Evolutionary conservation across 2,113 vertebrate genomes (phyloP).

Genomic region (Oreochromis niloticus): DNA sequence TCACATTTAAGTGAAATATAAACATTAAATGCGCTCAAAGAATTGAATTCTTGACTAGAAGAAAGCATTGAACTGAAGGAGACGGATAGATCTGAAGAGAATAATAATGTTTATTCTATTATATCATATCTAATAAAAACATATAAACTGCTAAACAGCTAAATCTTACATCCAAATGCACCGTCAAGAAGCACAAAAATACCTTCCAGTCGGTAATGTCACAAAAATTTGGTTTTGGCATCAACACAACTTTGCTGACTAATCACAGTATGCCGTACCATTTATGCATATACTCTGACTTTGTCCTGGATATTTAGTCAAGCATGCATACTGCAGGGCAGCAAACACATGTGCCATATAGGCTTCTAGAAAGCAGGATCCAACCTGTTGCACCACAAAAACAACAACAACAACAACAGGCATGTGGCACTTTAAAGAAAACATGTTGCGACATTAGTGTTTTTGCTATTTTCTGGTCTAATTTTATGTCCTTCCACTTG

Average conservation of each 20-base stretch:
- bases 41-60: background rate
- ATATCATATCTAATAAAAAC: background rate
- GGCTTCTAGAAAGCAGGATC: background rate
- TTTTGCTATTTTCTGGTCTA: background rate
- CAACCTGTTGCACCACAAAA: constrained; percentile 35
- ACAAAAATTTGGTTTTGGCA: background rate
- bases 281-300: background rate
- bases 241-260: background rate
- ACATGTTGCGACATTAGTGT: background rate
- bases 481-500: background rate
- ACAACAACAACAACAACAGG: background rate
- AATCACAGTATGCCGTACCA: background rate
- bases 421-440: background rate
- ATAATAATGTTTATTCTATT: background rate
- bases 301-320: background rate
- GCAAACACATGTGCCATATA: background rate
- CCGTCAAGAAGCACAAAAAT: background rate
- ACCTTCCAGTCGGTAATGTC: background rate
- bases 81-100: background rate
- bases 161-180: background rate
- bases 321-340: constrained; percentile 3
- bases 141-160: background rate
- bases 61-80: background rate
- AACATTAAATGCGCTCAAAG: background rate
- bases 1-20: background rate